Evolutionary conservation across 2,113 vertebrate genomes (phyloP).

Genomic region (Todiramphus chloris): DNA sequence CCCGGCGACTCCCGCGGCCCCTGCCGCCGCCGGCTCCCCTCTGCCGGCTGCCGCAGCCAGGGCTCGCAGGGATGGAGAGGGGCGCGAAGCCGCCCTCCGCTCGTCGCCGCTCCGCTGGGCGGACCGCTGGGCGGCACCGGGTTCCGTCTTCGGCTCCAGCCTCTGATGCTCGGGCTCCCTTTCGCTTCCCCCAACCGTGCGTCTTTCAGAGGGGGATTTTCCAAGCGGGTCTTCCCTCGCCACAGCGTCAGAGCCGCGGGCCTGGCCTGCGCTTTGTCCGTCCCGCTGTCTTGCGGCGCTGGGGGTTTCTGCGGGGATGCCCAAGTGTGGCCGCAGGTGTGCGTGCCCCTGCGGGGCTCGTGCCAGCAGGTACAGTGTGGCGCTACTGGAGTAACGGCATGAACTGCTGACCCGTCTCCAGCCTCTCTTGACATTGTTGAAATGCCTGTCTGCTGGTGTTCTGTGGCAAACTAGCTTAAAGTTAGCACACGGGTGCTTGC

Average conservation of each 20-base stretch:
- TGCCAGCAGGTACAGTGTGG: neutral
- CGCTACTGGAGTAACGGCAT: neutral
- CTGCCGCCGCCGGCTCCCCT: neutral
- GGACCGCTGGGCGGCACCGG: neutral
- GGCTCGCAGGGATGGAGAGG: neutral
- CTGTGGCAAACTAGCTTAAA: no score
- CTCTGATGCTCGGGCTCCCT: neutral
- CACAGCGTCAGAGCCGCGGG: neutral
- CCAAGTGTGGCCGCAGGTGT: neutral
- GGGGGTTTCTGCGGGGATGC: no score
- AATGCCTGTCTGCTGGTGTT: neutral
- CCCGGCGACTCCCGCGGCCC: neutral
- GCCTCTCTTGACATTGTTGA: neutral
- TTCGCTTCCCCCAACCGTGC: neutral
- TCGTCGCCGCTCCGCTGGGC: neutral
- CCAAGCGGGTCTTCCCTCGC: neutral
- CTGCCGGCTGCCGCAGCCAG: neutral
- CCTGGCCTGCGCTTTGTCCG: fast-evolving
- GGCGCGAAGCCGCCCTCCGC: neutral
- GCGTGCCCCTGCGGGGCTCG: neutral
- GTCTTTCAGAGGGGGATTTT: neutral
- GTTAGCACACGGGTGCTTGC: neutral
- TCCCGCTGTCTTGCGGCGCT: neutral
- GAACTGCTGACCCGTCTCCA: neutral
- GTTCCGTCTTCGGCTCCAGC: neutral